A percentile compares a stretch with the other conserved stretches of the same genome.
These are phyloP conservation scores for Tyria jacobaeae DNA, from an alignment of 2,888 invertebrate genomes.

Conservation along the genomic window DNA sequence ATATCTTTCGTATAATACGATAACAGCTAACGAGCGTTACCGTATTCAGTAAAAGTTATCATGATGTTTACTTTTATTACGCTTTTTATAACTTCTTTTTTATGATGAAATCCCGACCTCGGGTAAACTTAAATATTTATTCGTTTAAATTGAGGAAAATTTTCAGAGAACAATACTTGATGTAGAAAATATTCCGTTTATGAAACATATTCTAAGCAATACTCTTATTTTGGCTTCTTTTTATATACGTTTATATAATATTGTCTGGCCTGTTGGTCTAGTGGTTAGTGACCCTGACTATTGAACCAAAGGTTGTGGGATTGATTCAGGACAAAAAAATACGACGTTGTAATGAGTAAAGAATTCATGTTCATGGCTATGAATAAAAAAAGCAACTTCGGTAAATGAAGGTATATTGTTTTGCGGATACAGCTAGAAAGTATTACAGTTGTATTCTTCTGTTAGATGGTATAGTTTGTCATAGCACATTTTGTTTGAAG, in stretches of 20 bases:
- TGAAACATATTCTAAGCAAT: conserved; percentile 2
- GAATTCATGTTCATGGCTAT: neutral
- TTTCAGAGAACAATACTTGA: conserved; percentile 18
- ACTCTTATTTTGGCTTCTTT: too few species aligned
- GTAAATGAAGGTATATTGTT: neutral
- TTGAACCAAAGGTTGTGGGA: too few species aligned
- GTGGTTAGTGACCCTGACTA: too few species aligned
- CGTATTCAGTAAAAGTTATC: conserved; percentile 55
- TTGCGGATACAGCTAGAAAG: too few species aligned
- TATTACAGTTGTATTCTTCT: too few species aligned
- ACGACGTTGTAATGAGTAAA: neutral
- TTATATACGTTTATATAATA: too few species aligned
- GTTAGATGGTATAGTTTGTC: too few species aligned
- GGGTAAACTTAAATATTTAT: conserved; percentile 41
- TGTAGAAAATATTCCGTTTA: neutral
- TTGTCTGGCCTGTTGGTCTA: too few species aligned
- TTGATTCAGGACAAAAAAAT: too few species aligned
- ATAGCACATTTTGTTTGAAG: too few species aligned
- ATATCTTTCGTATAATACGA: conserved; percentile 36
- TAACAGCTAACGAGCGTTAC: conserved; percentile 49
- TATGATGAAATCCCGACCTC: conserved; percentile 45
- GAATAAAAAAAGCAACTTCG: neutral
- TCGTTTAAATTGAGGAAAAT: conserved; percentile 45
- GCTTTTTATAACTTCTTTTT: conserved; percentile 55
- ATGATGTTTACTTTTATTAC: conserved; percentile 62